Conservation (phyloP, 2,113 vertebrate genomes). For the Lota lota region DNA sequence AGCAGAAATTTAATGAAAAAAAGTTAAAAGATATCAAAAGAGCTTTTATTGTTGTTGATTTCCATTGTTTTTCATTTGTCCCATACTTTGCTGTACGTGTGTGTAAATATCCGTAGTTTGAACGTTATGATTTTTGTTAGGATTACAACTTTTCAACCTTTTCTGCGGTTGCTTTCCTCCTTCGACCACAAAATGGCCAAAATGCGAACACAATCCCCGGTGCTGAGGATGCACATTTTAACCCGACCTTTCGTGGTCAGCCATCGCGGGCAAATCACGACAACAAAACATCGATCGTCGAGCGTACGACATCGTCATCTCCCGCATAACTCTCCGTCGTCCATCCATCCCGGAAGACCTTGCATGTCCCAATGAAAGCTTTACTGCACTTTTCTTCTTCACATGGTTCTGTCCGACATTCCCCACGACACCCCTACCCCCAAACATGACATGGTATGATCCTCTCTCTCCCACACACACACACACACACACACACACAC, state of each 20-base stretch:
- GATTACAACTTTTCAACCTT: not conserved
- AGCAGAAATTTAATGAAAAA: conserved; percentile 53
- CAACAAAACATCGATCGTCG: too few species aligned
- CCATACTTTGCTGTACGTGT: conserved; percentile 74
- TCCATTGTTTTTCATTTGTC: conserved; percentile 77
- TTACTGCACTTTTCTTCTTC: conserved; percentile 36
- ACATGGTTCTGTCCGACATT: conserved; percentile 13
- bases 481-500: not conserved
- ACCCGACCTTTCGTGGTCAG: conserved; percentile 34
- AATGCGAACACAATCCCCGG: conserved; percentile 52
- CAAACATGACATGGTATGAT: not conserved
- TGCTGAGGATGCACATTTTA: conserved; percentile 22
- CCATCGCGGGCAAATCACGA: conserved; percentile 46
- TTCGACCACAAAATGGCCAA: conserved; percentile 60
- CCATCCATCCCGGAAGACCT: conserved; percentile 65
- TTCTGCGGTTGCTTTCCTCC: conserved; percentile 36
- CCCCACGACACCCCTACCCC: conserved; percentile 3
- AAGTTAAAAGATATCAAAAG: conserved; percentile 42
- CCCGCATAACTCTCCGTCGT: too few species aligned
- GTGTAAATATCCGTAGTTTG: conserved; percentile 80
- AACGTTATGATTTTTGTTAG: conserved; percentile 16
- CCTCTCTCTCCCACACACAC: not conserved
- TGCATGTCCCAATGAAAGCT: conserved; percentile 74
- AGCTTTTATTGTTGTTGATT: conserved; percentile 83
- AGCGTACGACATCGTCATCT: too few species aligned